phyloP scores from a whole-genome alignment of 2,797 vertebrate genomes.

The Tapirus indicus region DNA sequence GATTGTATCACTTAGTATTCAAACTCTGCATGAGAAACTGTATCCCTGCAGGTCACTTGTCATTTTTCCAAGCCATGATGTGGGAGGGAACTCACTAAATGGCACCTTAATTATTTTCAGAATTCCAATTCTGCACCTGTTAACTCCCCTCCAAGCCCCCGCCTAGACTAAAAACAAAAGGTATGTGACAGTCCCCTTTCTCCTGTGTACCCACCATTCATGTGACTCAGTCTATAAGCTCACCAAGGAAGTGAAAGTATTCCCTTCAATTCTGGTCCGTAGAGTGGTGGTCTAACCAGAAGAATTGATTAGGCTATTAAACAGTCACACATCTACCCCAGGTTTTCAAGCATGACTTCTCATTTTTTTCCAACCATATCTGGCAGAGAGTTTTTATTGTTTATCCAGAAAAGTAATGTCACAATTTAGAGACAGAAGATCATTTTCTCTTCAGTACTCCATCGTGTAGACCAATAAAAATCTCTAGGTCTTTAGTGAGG shows the following conservation, averaged over 20 bases:
- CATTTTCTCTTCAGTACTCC: conserved; percentile 8
- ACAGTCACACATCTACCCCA: not conserved
- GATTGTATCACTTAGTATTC: not conserved
- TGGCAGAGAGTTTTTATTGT: not conserved
- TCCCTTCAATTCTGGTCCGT: not conserved
- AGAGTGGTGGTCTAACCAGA: not conserved
- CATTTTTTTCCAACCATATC: conserved; percentile 30
- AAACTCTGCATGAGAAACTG: not conserved
- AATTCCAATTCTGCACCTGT: conserved; percentile 35
- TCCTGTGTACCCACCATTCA: not conserved
- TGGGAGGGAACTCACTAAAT: not conserved
- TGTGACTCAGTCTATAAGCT: not conserved
- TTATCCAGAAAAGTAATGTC: conserved; percentile 16
- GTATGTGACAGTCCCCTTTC: not conserved
- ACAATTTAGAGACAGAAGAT: conserved; percentile 31
- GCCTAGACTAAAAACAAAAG: not conserved
- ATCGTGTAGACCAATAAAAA: not conserved
- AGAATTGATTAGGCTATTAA: not conserved
- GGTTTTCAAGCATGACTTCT: not conserved
- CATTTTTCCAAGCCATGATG: conserved; percentile 2
- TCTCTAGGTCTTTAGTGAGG: not conserved
- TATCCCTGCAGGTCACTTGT: not conserved
- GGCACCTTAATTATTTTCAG: conserved; percentile 46
- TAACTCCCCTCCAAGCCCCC: not conserved
- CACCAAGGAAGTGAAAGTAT: not conserved